These are phyloP conservation scores for Zosterops hypoxanthus DNA, from an alignment of 2,113 vertebrate species.

Conservation along the genomic window DNA sequence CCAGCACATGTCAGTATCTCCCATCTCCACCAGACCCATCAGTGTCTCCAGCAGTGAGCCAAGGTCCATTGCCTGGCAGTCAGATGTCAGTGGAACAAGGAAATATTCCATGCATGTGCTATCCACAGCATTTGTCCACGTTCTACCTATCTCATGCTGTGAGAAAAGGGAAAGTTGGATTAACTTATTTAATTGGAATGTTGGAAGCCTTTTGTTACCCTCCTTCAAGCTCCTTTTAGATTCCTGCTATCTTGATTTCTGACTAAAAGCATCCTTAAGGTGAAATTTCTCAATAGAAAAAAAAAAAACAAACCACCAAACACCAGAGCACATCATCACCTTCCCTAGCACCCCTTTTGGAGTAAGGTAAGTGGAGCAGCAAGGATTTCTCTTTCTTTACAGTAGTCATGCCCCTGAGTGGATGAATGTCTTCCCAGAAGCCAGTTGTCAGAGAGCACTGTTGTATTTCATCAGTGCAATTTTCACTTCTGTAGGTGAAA, in stretches of 20 bases:
- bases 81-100: background rate
- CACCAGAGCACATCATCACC: background rate
- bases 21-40: background rate
- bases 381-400: background rate
- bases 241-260: background rate
- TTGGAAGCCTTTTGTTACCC: background rate
- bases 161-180: background rate
- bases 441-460: background rate
- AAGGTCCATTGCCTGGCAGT: background rate
- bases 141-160: background rate
- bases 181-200: too few relatives aligned
- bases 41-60: background rate
- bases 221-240: background rate
- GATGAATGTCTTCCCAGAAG: background rate
- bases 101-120: fast-evolving
- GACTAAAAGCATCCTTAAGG: background rate
- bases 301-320: background rate
- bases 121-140: fast-evolving
- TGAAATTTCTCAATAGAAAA: background rate
- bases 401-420: too few relatives aligned
- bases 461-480: background rate
- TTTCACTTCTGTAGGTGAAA: background rate
- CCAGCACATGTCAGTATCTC: background rate
- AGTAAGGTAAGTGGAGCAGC: background rate
- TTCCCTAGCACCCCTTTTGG: background rate